Percentiles rank a stretch among this genome's conserved stretches.
These are phyloP conservation scores for Micronycteris hirsuta DNA, from an alignment of 2,113 vertebrate species.

Conservation along the genomic window DNA sequence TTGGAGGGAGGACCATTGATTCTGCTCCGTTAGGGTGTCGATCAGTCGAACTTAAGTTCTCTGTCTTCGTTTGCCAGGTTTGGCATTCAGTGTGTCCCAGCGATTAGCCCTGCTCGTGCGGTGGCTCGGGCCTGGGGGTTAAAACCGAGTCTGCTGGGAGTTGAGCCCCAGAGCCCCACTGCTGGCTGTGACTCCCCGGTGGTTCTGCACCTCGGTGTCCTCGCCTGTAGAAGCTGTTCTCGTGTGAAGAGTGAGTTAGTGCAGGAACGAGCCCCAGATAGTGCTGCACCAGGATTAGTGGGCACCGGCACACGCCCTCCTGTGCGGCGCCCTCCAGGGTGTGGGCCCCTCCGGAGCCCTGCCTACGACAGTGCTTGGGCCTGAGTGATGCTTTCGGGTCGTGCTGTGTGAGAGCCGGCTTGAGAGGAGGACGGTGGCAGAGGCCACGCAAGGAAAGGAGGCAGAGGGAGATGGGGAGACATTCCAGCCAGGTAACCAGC, in stretches of 20 bases:
- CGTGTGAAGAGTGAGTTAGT: rapidly evolving
- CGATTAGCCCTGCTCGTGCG: neutral
- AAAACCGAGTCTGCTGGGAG: neutral
- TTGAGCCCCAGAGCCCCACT: neutral
- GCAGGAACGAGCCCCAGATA: neutral
- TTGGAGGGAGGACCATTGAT: neutral
- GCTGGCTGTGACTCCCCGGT: neutral
- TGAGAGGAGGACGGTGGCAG: neutral
- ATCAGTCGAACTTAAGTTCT: neutral
- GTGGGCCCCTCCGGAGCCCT: rapidly evolving
- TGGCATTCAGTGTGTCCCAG: neutral
- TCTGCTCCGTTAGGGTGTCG: neutral
- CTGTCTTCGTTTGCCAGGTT: neutral
- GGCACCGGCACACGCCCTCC: rapidly evolving
- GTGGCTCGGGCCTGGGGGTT: neutral
- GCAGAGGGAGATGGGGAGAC: neutral
- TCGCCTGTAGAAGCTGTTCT: neutral
- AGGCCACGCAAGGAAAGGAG: neutral
- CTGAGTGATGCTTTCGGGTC: neutral
- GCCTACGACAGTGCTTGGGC: neutral
- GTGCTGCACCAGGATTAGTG: neutral
- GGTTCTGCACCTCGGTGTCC: neutral
- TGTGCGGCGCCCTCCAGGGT: neutral
- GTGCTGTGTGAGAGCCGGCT: neutral
- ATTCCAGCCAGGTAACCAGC: neutral